Base-by-base conservation (phyloP, 2,797 vertebrate genomes). In the Enteromius argenteus region DNA sequence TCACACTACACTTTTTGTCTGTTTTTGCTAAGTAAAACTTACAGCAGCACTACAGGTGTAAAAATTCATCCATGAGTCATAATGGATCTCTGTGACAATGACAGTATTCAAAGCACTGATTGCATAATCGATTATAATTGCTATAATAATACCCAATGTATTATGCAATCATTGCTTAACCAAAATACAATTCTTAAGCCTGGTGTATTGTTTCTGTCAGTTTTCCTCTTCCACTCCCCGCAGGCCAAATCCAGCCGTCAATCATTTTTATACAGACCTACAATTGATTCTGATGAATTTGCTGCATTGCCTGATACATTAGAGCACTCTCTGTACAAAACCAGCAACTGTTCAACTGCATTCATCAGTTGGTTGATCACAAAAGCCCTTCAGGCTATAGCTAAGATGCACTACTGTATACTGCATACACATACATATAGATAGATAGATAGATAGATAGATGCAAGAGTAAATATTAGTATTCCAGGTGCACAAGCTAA, bases 211-310 rank as follows among this genome's bases (percentile, higher is more conserved):
- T 79, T 79, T 79, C 23, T 64, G 39, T 49, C 39, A 78, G 53
- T 42, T 78, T 27, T 78, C 15, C 53, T 78, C 60, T 64, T 66
- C 76, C 49, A 35, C 42, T 66, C 56, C 60, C 76, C 2, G 17
- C 42, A 32, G 60, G 27, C 11, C 58, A 49, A 79, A 66, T 79
- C 76, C 27, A 64, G 56, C 56, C 3, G 42, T 64, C 58, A 79
- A 66, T 79, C 27, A 79, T 78, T 78, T 77, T 27, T 37, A 46
- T 27, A 44, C 42, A 79, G 58, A 62, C 58, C 39, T 49, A 27
- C 58, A 49, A 79, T 64, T 79, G 58, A 66, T 79, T 79, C 21
- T 64, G 60, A 79, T 79, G 58, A 79, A 66, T 79, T 49, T 6
- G 7, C 27, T 49, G 60, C 30, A 39, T 10, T 66, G 58, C 58